phyloP scores from a whole-genome alignment of 2,113 vertebrate genomes.

The Eclectus roratus region DNA sequence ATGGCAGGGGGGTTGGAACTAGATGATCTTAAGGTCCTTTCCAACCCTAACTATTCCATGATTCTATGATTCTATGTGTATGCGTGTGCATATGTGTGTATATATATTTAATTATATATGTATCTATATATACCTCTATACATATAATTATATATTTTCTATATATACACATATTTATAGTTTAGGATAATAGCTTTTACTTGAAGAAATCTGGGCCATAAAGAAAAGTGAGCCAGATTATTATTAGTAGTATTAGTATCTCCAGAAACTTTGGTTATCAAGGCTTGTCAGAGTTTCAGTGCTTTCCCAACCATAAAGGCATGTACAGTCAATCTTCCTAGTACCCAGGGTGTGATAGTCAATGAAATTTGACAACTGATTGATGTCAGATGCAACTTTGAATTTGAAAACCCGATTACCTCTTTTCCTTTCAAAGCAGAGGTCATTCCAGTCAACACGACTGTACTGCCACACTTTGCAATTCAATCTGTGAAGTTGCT shows the following conservation, averaged over 20 bases:
- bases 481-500: background rate
- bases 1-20: too few relatives aligned
- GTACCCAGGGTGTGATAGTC: slow-evolving; percentile 1
- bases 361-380: slow-evolving; percentile 63
- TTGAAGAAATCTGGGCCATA: background rate
- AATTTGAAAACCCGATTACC: slow-evolving; percentile 54
- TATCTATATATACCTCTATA: background rate
- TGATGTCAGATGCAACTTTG: slow-evolving; percentile 41
- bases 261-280: background rate
- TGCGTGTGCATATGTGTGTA: fast-evolving
- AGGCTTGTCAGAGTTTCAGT: slow-evolving; percentile 31
- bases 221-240: background rate
- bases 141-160: background rate
- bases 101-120: background rate
- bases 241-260: background rate
- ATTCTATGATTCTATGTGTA: background rate
- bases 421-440: slow-evolving; percentile 44
- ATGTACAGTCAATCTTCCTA: slow-evolving; percentile 36
- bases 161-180: background rate
- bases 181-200: background rate
- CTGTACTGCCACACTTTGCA: background rate
- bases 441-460: slow-evolving; percentile 29
- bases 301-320: slow-evolving; percentile 30
- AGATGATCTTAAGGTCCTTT: too few relatives aligned
- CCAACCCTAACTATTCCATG: too few relatives aligned